These are phyloP conservation scores for Schizothorax lantsangensis DNA, from an alignment of 2,797 vertebrate species.

Conservation along the genomic window DNA sequence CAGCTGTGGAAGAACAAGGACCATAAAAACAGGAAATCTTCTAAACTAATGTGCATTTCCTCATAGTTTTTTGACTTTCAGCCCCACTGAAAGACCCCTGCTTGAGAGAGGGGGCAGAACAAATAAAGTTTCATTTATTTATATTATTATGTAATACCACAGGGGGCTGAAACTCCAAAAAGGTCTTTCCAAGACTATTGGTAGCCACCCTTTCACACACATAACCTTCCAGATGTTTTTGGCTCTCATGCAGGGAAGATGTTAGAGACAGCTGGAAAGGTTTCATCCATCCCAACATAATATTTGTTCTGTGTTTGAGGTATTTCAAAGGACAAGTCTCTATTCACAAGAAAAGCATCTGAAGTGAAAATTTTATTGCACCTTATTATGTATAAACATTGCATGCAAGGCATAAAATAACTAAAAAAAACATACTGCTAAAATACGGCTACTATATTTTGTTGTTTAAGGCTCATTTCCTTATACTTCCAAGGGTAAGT, in stretches of 20 bases:
- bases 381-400: not conserved
- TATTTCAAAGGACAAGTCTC: not conserved
- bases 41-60: not conserved
- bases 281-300: not conserved
- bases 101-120: not conserved
- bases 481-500: not conserved
- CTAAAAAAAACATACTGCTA: not conserved
- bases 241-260: conserved; percentile 1
- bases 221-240: conserved; percentile 13
- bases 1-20: not conserved
- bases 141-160: not conserved
- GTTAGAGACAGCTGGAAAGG: conserved; percentile 33
- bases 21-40: not conserved
- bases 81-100: not conserved
- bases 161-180: not conserved
- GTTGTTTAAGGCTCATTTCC: not conserved
- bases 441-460: not conserved
- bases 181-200: not conserved
- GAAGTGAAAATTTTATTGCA: not conserved
- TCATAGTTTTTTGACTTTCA: not conserved
- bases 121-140: not conserved
- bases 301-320: not conserved
- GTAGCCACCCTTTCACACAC: conserved; percentile 30
- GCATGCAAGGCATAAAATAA: not conserved
- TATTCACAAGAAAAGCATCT: not conserved